Base-by-base conservation (phyloP, 2,113 vertebrate species). In the Oreochromis niloticus region DNA sequence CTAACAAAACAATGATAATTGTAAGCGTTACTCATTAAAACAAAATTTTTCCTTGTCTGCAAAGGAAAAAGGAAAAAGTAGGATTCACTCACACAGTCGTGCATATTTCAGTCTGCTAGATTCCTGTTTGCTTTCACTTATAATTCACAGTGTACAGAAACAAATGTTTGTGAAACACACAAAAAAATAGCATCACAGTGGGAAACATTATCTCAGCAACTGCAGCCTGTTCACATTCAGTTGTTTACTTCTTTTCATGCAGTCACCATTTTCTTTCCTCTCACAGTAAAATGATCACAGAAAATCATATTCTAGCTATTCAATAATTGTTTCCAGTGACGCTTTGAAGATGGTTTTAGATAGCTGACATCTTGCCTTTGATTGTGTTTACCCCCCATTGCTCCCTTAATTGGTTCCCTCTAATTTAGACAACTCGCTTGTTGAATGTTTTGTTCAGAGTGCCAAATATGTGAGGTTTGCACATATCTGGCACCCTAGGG, bases 301-400 rank as follows among this genome's bases (percentile, higher is more conserved):
- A 56, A 43, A 57, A 84, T 80, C 68, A 39, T 6, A 27, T 57
- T 85, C 27, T 22, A 10, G 36, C 59, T 83, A 34, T 78, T 88
- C 22, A 46, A 50, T 7, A 83, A 71, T 63, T 55, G 30, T 61
- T 87, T 80, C 55, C 22, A 80, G 17, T 75, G n/a, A 84, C 2
- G 71, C 81, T 83, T 85, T 68, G 48, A 80, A 85, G 81, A 90
- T 80, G 36, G 52, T 27, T 87, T 75, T n/a, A 27, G 30, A 83
- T 88, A 59, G 81, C 86, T 71, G 85, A 73, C 80, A 82, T 54
- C 83, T 52, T 78, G 83, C 48, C 63, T 90, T 87, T 93, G 87
- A 85, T 89, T 87, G 57, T 66, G 52, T 75, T 43, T 50, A 46
- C 86, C 88, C 19, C 87, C 85, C 59, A 54, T 71, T 41, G 87